These are phyloP conservation scores for Mareca penelope DNA, from an alignment of 2,797 vertebrate genomes.

Conservation along the genomic window DNA sequence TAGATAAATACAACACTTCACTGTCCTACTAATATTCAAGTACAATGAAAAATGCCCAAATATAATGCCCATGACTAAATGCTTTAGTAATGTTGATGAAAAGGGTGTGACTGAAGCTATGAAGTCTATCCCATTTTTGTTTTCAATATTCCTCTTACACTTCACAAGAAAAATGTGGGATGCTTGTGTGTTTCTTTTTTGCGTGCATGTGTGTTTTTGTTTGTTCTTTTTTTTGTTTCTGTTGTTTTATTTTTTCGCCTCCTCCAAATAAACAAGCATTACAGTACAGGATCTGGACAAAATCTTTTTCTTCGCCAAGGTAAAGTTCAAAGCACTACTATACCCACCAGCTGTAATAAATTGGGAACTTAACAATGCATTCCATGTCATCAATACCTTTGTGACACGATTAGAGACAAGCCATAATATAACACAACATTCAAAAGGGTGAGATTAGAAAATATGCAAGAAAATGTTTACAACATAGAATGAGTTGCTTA, in stretches of 20 bases:
- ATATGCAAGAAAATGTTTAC: background rate
- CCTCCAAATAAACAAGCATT: background rate
- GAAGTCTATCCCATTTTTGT: background rate
- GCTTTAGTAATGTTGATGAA: background rate
- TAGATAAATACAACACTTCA: background rate
- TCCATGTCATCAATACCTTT: background rate
- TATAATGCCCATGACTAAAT: background rate
- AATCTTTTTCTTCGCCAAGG: background rate
- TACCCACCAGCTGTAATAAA: background rate
- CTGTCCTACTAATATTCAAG: background rate
- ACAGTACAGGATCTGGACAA: background rate
- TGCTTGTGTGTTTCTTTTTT: no score
- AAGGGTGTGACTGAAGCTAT: fast-evolving
- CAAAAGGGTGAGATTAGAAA: background rate
- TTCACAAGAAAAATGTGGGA: background rate
- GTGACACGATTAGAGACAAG: background rate
- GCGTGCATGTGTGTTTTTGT: no score
- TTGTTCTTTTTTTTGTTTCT: no score
- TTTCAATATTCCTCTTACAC: background rate
- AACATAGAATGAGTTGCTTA: background rate
- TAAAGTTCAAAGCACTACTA: background rate
- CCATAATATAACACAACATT: background rate
- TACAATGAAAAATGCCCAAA: background rate
- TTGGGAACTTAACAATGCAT: background rate
- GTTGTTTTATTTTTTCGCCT: background rate